Percentiles rank a stretch among this genome's conserved stretches.
phyloP scores from a whole-genome alignment of 2,888 invertebrate genomes.

The Perizoma affinitatum region DNA sequence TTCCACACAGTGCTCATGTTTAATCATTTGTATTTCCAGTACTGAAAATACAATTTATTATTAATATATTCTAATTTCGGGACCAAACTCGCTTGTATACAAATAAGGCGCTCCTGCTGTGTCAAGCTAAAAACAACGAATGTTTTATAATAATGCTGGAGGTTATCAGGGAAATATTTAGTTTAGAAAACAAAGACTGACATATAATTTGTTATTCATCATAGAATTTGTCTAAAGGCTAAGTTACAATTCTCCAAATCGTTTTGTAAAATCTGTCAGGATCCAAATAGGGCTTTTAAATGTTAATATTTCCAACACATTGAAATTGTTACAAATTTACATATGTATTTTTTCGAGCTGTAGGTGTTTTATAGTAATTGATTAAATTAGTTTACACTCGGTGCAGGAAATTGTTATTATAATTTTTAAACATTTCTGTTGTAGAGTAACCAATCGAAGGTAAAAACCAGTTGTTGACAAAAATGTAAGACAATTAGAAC shows the following conservation, averaged over 20 bases:
- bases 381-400: conserved; percentile 14
- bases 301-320: conserved; percentile 14
- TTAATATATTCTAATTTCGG: conserved; percentile 11
- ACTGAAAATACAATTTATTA: not conserved
- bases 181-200: not conserved
- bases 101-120: too few relatives aligned
- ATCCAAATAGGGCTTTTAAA: conserved; percentile 23
- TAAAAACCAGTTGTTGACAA: conserved; percentile 30
- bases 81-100: conserved; percentile 14
- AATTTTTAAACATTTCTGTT: conserved; percentile 30
- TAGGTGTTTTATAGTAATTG: conserved; percentile 24
- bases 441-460: conserved; percentile 31
- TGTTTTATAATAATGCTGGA: too few relatives aligned
- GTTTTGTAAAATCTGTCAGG: conserved; percentile 11
- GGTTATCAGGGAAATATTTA: too few relatives aligned
- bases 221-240: conserved; percentile 1
- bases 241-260: conserved; percentile 25
- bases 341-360: conserved; percentile 19
- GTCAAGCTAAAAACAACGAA: too few relatives aligned
- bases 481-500: conserved; percentile 39
- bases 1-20: too few relatives aligned
- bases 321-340: conserved; percentile 28
- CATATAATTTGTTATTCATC: not conserved
- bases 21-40: too few relatives aligned
- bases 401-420: conserved; percentile 25